Base-by-base conservation (phyloP, 2,113 vertebrate species). In the Anguilla rostrata region DNA sequence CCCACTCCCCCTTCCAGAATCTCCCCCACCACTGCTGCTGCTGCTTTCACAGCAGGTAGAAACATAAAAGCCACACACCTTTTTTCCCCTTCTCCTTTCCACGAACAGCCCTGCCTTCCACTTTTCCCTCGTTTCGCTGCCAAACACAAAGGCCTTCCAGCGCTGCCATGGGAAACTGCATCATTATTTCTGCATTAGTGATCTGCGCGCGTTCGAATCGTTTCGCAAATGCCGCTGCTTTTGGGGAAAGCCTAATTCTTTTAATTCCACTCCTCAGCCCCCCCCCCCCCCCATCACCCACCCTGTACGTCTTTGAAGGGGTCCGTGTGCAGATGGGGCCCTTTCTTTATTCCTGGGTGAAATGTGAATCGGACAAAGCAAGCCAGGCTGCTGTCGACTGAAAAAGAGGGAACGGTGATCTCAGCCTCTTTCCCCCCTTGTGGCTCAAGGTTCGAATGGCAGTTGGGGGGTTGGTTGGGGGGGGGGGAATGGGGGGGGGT, bases 101-200 rank as follows among this genome's bases (percentile, higher is more conserved):
- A 90, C 90, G 91, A 53, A 88, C 92, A 92, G 89, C 91, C 89
- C 87, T 90, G 90, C 87, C 91, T 89, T 94, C 93, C 91, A 92
- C 89, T 88, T 95, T 94, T 95, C 94, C 94, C 91, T 87, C 87
- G 43, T 92, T 90, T 84, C 11, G 90, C 86, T 94, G 93, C 94
- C 94, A 93, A 89, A 84, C 92, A 94, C 91, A 95, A 94, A 92
- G 90, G 87, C 87, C 92, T 93, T 95, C 93, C 94, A 94, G 90
- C 90, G 90, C 91, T 53, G 84, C 88, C 89, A 85, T 94, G 93
- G 92, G 92, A 94, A 94, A 94, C 85, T 90, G 88, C 91, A 90
- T 90, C 88, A 88, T 90, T 91, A 91, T 89, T 89, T 87, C 53
- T 86, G 89, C 88, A 92, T 88, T 83, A 88, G 89, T 56, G 86